A percentile compares a stretch with the other conserved stretches of the same genome.
These are phyloP conservation scores for Speoplatyrhinus poulsoni DNA, from an alignment of 2,113 vertebrate species.

Conservation along the genomic window DNA sequence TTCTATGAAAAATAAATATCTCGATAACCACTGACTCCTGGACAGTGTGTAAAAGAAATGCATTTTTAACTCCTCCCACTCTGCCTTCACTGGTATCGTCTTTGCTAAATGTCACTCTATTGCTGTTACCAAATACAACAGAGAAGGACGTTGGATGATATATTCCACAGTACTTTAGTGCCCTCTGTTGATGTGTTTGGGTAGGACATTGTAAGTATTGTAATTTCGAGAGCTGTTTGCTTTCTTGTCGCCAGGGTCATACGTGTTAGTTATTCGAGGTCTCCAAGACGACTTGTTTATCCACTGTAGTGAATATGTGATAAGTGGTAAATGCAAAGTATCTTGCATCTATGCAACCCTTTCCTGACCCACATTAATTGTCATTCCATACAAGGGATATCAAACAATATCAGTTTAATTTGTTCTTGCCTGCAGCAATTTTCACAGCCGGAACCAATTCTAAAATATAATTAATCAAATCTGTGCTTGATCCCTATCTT, in stretches of 20 bases:
- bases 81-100: not conserved
- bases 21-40: conserved; percentile 38
- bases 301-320: conserved; percentile 16
- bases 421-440: conserved; percentile 26
- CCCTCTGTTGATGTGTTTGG: conserved; percentile 48
- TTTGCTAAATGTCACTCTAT: conserved; percentile 42
- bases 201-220: not conserved
- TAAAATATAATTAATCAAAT: conserved; percentile 40
- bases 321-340: not conserved
- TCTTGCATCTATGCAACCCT: conserved; percentile 22
- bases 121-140: conserved; percentile 56
- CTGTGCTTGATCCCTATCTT: conserved; percentile 43
- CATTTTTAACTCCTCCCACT: conserved; percentile 24
- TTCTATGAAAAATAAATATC: conserved; percentile 26
- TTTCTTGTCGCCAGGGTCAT: not conserved
- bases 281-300: not conserved
- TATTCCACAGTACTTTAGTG: conserved; percentile 51
- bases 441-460: conserved; percentile 19
- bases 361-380: conserved; percentile 31
- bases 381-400: conserved; percentile 19
- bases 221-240: not conserved
- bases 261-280: not conserved
- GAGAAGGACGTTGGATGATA: conserved; percentile 30
- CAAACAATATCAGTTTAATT: conserved; percentile 50
- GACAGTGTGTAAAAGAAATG: conserved; percentile 17